Conservation (phyloP, 2,113 vertebrate species). For the Planiliza haematocheilus region DNA sequence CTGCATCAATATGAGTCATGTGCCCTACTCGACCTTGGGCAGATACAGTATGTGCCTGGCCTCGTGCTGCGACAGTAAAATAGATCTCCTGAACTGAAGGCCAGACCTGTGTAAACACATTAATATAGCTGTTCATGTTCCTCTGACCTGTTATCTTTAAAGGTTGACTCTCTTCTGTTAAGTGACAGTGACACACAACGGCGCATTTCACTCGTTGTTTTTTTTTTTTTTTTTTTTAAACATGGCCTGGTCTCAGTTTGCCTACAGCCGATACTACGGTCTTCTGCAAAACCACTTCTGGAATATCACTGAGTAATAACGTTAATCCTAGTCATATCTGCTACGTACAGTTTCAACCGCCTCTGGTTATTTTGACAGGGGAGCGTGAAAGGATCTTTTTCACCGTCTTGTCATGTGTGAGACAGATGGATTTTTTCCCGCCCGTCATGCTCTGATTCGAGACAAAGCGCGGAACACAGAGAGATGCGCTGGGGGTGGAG, state of each 20-base stretch:
- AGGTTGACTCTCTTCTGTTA: background rate
- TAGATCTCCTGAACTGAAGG: constrained; percentile 21
- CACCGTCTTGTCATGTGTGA: constrained; percentile 47
- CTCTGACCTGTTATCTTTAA: background rate
- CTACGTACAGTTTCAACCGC: constrained; percentile 59
- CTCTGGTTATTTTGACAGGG: constrained; percentile 60
- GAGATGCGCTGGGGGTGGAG: constrained; percentile 26
- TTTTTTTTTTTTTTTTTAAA: constrained; percentile 3
- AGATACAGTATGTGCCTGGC: constrained; percentile 52
- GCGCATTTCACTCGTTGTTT: constrained; percentile 20
- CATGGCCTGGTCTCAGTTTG: background rate
- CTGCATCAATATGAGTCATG: constrained; percentile 76
- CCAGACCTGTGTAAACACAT: constrained; percentile 54
- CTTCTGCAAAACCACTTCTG: constrained; percentile 24
- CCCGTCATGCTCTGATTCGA: constrained; percentile 59
- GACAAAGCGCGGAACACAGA: constrained; percentile 46
- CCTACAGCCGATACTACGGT: constrained; percentile 8
- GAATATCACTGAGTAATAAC: constrained; percentile 47
- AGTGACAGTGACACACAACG: constrained; percentile 23
- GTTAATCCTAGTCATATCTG: constrained; percentile 61
- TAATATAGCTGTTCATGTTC: background rate
- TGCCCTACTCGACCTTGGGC: constrained; percentile 73
- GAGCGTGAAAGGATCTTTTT: constrained; percentile 59
- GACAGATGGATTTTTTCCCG: constrained; percentile 51
- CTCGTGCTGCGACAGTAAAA: constrained; percentile 7